phyloP scores from a whole-genome alignment of 2,888 invertebrate species.

The Cetonia aurata region DNA sequence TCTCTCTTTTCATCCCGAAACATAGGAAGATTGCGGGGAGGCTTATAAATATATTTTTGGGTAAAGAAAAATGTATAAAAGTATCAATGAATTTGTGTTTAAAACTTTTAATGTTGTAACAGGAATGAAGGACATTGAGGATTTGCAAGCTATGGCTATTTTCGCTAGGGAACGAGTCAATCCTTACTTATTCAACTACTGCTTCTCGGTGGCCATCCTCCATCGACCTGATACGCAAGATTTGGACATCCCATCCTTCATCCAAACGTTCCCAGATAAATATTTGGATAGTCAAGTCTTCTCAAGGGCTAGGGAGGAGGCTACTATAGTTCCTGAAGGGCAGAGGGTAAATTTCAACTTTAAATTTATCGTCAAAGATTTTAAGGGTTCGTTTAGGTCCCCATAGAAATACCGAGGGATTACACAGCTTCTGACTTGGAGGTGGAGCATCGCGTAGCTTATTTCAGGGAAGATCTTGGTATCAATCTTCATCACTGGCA shows the following conservation, averaged over 20 bases:
- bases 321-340: constrained; percentile 73
- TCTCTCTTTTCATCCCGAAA: constrained; percentile 80
- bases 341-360: constrained; percentile 69
- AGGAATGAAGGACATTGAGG: constrained; percentile 79
- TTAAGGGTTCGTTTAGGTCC: constrained; percentile 66
- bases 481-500: constrained; percentile 93
- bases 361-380: neutral
- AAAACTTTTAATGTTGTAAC: constrained; percentile 45
- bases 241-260: constrained; percentile 79
- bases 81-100: neutral
- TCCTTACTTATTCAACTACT: constrained; percentile 85
- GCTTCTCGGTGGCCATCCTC: constrained; percentile 80
- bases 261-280: constrained; percentile 85
- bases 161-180: constrained; percentile 82
- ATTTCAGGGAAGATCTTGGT: constrained; percentile 88
- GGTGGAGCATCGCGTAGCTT: constrained; percentile 84
- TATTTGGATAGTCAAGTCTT: constrained; percentile 83
- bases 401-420: constrained; percentile 78
- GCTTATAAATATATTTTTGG: constrained; percentile 78
- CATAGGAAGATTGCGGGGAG: constrained; percentile 80
- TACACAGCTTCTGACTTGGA: constrained; percentile 82
- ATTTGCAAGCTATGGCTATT: constrained; percentile 78
- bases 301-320: constrained; percentile 77
- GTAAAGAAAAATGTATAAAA: constrained; percentile 60
- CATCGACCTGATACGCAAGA: constrained; percentile 81